Evolutionary conservation across 2,113 vertebrate species (phyloP), one percentile per base, ranked within the genome.

Genomic region (Tragulus kanchil): DNA sequence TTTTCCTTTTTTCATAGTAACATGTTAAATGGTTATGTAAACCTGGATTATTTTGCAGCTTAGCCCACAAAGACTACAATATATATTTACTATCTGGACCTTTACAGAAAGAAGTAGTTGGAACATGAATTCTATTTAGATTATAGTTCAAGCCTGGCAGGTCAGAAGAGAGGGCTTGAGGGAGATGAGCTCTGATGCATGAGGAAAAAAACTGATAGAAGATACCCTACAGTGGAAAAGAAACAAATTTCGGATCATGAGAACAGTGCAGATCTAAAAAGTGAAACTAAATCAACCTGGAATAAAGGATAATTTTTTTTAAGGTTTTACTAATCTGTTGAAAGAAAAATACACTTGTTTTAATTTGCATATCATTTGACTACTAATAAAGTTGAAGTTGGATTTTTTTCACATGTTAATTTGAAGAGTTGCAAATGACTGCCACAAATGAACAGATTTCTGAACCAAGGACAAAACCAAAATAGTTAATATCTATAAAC

Each of bases 361-460:
- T 88, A 95, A 97, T 97, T 98, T 97, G 56, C 95, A 96, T 97
- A 42, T 62, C 75, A 98, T 96, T 97, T 97, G 94, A 73, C 94
- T 97, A 82, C 92, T 84, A 96, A 95, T 97, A 91, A 93, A 95
- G 65, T 85, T 77, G 42, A 31, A 89, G n/a, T 69, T 96, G 89
- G 65, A 79, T 91, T 82, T 94, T 96, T 94, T 97, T 96, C 81
- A 85, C 79, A 62, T 87, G 97, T 64, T 97, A 97, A 95, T 96
- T 61, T 95, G 69, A 93, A 94, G 79, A 90, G 92, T 71, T 97
- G 81, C 90, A 97, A 93, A 94, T 77, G 85, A 96, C 62, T 82
- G 42, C 77, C 75, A 88, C 85, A 96, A 96, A 87, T 48, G 81
- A 97, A 90, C 91, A 96, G 94, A 96, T 71, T 97, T 95, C 52